Evolutionary conservation across 2,888 invertebrate genomes (phyloP).

Genomic region (Myopa testacea): DNA sequence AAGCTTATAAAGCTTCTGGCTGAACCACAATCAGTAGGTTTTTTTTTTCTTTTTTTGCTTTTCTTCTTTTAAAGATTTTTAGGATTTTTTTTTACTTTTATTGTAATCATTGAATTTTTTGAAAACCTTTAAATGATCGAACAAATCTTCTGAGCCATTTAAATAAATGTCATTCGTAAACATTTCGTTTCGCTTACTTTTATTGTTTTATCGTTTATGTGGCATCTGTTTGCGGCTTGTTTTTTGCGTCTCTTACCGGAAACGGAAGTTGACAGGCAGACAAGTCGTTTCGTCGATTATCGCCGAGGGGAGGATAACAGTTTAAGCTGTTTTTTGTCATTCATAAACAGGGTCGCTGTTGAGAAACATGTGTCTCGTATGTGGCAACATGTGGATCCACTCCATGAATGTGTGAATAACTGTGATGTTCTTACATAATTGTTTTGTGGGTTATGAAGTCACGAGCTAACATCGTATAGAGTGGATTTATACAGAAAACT

Average conservation of each 20-base stretch:
- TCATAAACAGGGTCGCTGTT: not conserved
- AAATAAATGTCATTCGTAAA: constrained; percentile 41
- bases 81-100: no score
- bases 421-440: constrained; percentile 16
- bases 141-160: constrained; percentile 39
- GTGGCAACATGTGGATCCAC: constrained; percentile 27
- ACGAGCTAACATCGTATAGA: constrained; percentile 1
- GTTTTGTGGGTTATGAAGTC: constrained; percentile 32
- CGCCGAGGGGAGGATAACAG: constrained; percentile 19
- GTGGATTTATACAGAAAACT: no score
- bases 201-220: constrained; percentile 39
- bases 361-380: not conserved
- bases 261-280: constrained; percentile 28
- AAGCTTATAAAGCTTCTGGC: not conserved
- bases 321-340: constrained; percentile 22
- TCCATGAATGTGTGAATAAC: not conserved
- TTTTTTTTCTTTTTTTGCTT: not conserved
- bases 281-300: constrained; percentile 26
- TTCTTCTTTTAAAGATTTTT: not conserved
- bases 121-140: constrained; percentile 37
- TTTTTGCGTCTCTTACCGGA: not conserved
- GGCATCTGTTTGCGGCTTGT: not conserved
- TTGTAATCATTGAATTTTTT: not conserved
- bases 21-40: not conserved
- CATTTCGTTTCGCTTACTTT: constrained; percentile 40